Evolutionary conservation across 2,113 vertebrate species (phyloP), one percentile per base, ranked within the genome.

Genomic region (Pomatorhinus ruficollis): DNA sequence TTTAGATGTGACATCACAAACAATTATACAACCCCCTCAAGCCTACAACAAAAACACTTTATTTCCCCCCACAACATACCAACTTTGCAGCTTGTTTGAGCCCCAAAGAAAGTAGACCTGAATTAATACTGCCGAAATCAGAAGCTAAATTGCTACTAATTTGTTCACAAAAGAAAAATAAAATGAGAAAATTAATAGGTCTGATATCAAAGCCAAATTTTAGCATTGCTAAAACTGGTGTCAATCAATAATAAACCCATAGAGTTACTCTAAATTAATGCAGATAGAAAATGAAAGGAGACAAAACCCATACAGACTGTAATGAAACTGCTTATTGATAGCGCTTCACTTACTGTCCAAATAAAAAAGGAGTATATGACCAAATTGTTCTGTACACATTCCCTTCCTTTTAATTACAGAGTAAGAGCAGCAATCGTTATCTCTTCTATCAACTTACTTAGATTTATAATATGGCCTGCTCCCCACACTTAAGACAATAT

Each of bases 321-420:
- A 94, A 96, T 82, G 76, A 96, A 95, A 96, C 87, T 75, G 54
- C 83, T 90, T 96, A 95, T 94, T 94, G 80, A 96, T 84, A 89
- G 69, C 37, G 37, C 72, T 96, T 94, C 76, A 52, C 69, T 92
- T 96, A 95, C 59, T 90, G 56, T 88, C 83, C 61, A 88, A 93
- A 90, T 87, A 95, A 92, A 94, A 92, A 68, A 28, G 1, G 44
- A 83, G 50, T 69, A 69, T 57, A 77, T 54, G 56, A 80, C 44
- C 14, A 5, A 90, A 92, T 64, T 78, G 69, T 65, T 94, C 76
- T 90, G 87, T 80, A 89, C 50, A 39, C 53, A 76, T 89, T 87
- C 65, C 20, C 28, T 63, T 83, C 80, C 83, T 94, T 96, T 96
- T 97, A 96, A 96, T 96, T 96, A 91, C 81, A 78, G 35, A 4